Percentiles rank a stretch among this genome's conserved stretches.
Conservation (phyloP, 1,140 invertebrate species). For the Bombus pyrosoma region DNA sequence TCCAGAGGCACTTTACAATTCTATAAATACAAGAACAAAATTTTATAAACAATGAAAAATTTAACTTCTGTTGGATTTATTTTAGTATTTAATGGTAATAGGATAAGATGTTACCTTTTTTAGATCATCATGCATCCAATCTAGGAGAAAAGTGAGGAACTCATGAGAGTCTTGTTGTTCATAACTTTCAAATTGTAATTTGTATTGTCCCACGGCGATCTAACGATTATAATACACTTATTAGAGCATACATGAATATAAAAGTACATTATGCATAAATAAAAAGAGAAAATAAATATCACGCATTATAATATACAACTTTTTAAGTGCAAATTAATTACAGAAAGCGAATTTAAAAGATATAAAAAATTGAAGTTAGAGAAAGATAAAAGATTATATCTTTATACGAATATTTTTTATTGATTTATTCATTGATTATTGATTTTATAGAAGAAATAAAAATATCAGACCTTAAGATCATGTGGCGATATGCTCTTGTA, state of each 20-base stretch:
- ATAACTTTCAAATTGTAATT: slow-evolving; percentile 90
- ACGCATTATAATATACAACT: background rate
- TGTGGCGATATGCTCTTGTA: slow-evolving; percentile 90
- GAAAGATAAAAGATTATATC: background rate
- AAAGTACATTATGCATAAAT: background rate
- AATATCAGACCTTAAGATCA: slow-evolving; percentile 87
- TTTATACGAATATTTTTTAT: background rate
- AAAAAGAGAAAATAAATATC: background rate
- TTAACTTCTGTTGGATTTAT: background rate
- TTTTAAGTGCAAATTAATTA: background rate
- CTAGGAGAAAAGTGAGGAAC: slow-evolving; percentile 94
- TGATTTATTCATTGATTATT: background rate
- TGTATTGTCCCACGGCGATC: slow-evolving; percentile 88
- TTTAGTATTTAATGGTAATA: background rate
- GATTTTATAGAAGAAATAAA: background rate
- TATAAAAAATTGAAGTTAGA: background rate
- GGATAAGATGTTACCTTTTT: slow-evolving; percentile 83
- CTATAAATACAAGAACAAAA: slow-evolving; percentile 56
- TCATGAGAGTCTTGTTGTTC: slow-evolving; percentile 98
- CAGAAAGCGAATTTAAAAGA: background rate
- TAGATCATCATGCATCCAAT: slow-evolving; percentile 95
- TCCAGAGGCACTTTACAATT: slow-evolving; percentile 58
- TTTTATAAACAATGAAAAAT: background rate
- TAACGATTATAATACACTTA: slow-evolving; percentile 74
- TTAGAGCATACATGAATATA: background rate